Base-by-base conservation (phyloP, 2,888 invertebrate species). In the Dermolepida albohirtum region DNA sequence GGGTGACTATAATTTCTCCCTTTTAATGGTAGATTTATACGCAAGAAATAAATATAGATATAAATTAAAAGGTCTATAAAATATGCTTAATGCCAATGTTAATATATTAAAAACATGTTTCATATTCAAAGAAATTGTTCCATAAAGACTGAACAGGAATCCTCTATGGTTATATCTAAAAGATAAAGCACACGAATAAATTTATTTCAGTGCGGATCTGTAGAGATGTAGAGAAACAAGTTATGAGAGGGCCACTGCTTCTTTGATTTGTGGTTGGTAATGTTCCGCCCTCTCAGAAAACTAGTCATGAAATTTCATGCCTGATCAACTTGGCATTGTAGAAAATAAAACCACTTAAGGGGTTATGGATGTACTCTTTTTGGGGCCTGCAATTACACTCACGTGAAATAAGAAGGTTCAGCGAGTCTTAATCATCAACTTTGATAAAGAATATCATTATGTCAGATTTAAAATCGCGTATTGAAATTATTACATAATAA, bases 181-280 rank as follows among this genome's bases (percentile, higher is more conserved):
- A 22, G 22, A 4, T 34, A 34, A 34, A 34, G 10, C 6, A 34
- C 34, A 34, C 6, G 34, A 5, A 7, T 34, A 34, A 34, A 34
- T 34, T 1, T 34, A 10, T 6, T 43, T 40, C 6, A 73, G 63
- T 73, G 69, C 74, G 73, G 72, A 49, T 74, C 78, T 78, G 76
- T 65, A 64, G 57, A 69, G 72, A 72, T 76, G 75, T 72, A 76
- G 73, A 73, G 76, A 80, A 55, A 80, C 79, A 76, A 78, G 79
- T 80, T 80, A 79, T 78, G 75, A 77, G 78, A 74, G 73, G 79
- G 80, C 79, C 79, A 79, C 80, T 78, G 79, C 79, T 76, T 78
- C 74, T 80, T 79, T 79, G 79, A 80, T 80, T 80, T 80, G 80
- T 79, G 78, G 80, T 78, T 78, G 76, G 78, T 79, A 79, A 77